Conservation (phyloP, 2,888 invertebrate genomes). For the Brenthis daphne region DNA sequence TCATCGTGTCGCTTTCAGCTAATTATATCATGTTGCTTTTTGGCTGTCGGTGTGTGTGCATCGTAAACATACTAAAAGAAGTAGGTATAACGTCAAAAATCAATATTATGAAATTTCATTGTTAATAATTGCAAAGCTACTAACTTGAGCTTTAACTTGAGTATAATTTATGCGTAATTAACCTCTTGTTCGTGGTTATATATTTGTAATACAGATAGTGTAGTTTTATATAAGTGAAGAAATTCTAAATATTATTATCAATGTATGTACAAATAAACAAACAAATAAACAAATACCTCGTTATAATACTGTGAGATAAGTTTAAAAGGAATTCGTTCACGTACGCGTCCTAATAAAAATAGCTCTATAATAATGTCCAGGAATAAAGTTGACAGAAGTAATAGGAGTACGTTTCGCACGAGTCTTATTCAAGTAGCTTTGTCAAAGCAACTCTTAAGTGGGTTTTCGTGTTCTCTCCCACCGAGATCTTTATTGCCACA, state of each 20-base stretch:
- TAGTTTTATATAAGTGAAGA: background rate
- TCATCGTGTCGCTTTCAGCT: too few relatives aligned
- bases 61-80: too few relatives aligned
- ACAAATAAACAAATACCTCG: background rate
- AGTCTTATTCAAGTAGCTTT: constrained; percentile 33
- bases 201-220: too few relatives aligned
- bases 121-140: too few relatives aligned
- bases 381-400: constrained; percentile 22
- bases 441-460: constrained; percentile 35
- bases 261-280: background rate
- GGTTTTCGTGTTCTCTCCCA: constrained; percentile 61
- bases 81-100: too few relatives aligned
- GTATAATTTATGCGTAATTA: too few relatives aligned
- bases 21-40: too few relatives aligned
- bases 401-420: constrained; percentile 30
- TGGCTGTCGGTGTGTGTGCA: too few relatives aligned
- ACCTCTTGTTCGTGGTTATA: too few relatives aligned
- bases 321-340: background rate
- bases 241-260: background rate
- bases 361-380: background rate
- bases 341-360: constrained; percentile 7
- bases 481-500: constrained; percentile 55
- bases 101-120: too few relatives aligned
- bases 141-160: too few relatives aligned
- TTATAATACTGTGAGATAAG: too few relatives aligned